A percentile compares a stretch with the other conserved stretches of the same genome.
Evolutionary conservation across 2,888 invertebrate genomes (phyloP).

Genomic region (Cyclophora punctaria): DNA sequence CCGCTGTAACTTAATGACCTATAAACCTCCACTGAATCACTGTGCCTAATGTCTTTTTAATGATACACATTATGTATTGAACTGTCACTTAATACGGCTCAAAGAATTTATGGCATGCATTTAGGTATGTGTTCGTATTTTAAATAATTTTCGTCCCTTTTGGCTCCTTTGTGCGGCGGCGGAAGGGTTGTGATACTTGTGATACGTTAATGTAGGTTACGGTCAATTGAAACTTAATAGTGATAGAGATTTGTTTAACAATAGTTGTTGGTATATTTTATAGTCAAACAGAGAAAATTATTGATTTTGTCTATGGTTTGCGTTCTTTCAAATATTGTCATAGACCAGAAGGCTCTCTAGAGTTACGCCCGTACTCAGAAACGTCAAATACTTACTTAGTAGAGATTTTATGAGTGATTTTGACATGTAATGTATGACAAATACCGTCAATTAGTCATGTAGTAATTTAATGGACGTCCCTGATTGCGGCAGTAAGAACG

Average conservation of each 20-base stretch:
- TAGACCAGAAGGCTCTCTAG: too few relatives aligned
- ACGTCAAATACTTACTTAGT: too few relatives aligned
- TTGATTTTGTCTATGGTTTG: too few relatives aligned
- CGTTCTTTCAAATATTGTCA: too few relatives aligned
- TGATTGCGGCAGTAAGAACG: too few relatives aligned
- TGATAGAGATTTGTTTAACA: not conserved
- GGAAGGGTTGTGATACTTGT: not conserved
- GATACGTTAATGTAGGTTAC: not conserved
- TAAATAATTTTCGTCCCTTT: not conserved
- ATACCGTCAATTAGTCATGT: too few relatives aligned
- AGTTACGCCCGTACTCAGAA: too few relatives aligned
- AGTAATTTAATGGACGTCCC: too few relatives aligned
- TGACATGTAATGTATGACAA: too few relatives aligned
- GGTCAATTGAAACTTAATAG: not conserved
- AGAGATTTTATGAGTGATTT: too few relatives aligned
- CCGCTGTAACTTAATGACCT: constrained; percentile 47
- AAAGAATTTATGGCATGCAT: too few relatives aligned
- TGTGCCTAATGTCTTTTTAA: constrained; percentile 65
- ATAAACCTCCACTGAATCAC: constrained; percentile 44
- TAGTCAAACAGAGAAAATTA: too few relatives aligned
- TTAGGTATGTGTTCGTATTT: not conserved
- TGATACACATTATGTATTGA: constrained; percentile 62
- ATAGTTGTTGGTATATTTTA: not conserved
- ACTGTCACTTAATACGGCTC: constrained; percentile 53
- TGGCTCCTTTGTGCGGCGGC: not conserved